Evolutionary conservation across 92 coral and sea anemone species (phyloP), one percentile per base, ranked within the genome.

Genomic region (Epizoanthus illoricatus): DNA sequence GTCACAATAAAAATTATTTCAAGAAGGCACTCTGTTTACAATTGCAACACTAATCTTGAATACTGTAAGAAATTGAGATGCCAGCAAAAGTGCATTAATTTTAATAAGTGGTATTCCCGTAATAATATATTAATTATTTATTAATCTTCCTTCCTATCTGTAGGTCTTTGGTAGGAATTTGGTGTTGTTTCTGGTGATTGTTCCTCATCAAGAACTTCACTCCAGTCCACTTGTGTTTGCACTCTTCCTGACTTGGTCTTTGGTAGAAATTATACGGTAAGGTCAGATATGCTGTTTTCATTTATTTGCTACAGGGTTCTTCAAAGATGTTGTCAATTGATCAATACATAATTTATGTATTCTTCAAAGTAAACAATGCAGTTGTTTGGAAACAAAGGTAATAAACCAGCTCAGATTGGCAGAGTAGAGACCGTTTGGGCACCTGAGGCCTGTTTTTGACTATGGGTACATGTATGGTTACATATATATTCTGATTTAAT

Each of bases 231-330:
- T 87, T 23, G 93, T 90, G 16, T 88, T 83, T 75, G 85, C 80
- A 2, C 86, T 96, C 58, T 96, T 96, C 86, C 78, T 96, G 42
- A 92, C 89, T 3, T 96, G 99, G 99, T 96, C 99, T 21, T 85
- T 93, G 36, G 90, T 96, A 75, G 99, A 96, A 88, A 90, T 91
- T 65, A 87, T 93, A 23, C 90, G 99, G 98, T 93, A 21, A 70
- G 89, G 15, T 55, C 40, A 65, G 33, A 65, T 65, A 33, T 79
- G 40, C 65, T 36, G 10, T n/a, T 28, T 28, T 28, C 36, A 28
- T 28, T 28, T 2, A 28, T 28, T 28, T 28, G 36, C 36, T 40
- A 19, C 3, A 21, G 11, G 43, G 76, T 28, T 71, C 18, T 71
- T 71, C 36, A 28, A 28, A 28, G 36, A 28, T 28, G 36, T 28